phyloP scores from a whole-genome alignment of 2,888 invertebrate species.

The Salpingus planirostris region DNA sequence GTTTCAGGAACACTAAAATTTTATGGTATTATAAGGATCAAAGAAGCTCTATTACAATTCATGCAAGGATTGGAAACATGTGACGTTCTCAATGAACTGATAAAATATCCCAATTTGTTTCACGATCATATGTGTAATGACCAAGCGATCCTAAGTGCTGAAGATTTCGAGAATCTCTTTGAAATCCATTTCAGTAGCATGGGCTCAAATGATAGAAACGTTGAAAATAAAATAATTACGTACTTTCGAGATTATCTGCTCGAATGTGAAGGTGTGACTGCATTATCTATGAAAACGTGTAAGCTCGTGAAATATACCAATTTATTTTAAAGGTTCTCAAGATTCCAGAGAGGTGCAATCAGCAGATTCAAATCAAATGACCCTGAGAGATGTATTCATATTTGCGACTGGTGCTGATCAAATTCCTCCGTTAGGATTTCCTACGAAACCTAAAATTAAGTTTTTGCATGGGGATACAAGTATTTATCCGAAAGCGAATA shows the following conservation, averaged over 20 bases:
- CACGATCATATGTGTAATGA: background rate
- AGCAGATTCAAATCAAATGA: too few species aligned
- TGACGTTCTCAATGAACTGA: background rate
- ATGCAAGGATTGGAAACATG: constrained; percentile 2
- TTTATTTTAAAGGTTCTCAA: constrained; percentile 1
- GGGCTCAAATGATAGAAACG: constrained; percentile 2
- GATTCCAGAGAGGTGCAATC: too few species aligned
- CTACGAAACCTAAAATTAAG: background rate
- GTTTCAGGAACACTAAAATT: constrained; percentile 1
- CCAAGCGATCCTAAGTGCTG: background rate
- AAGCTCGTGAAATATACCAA: background rate
- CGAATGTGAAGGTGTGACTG: constrained; percentile 1
- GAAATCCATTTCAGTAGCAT: background rate
- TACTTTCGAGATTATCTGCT: constrained; percentile 2
- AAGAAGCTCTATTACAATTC: constrained; percentile 1
- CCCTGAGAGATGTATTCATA: constrained; percentile 1
- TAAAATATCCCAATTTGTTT: constrained; percentile 3
- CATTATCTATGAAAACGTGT: too few species aligned
- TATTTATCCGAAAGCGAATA: constrained; percentile 2
- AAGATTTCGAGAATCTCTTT: constrained; percentile 1
- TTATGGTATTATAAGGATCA: background rate
- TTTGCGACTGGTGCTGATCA: constrained; percentile 4
- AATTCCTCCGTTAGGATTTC: constrained; percentile 4
- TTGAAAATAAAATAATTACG: constrained; percentile 1
- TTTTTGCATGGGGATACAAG: constrained; percentile 1